A percentile compares a stretch with the other conserved stretches of the same genome.
These are phyloP conservation scores for Plectropomus leopardus DNA, from an alignment of 2,113 vertebrate genomes.

Conservation along the genomic window DNA sequence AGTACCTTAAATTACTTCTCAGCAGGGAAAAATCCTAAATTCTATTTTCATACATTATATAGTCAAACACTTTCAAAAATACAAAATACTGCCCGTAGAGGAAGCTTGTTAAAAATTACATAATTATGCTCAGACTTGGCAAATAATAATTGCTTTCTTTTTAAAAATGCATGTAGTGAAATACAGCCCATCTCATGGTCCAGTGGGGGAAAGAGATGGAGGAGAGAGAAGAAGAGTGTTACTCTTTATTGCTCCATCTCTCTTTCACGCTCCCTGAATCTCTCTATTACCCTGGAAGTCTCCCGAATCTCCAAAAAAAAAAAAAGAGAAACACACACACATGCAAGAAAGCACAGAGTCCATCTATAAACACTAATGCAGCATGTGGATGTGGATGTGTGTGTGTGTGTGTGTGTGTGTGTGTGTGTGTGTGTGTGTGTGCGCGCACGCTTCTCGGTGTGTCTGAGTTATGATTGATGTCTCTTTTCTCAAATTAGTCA, in stretches of 20 bases:
- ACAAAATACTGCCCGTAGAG: slow-evolving; percentile 23
- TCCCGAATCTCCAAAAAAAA: slow-evolving; percentile 48
- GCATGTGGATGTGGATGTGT: slow-evolving; percentile 37
- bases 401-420: slow-evolving; percentile 17
- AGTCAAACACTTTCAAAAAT: slow-evolving; percentile 39
- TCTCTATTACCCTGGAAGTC: slow-evolving; percentile 63
- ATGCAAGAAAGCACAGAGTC: slow-evolving; percentile 29
- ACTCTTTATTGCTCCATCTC: slow-evolving; percentile 73
- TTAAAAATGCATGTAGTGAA: slow-evolving; percentile 44
- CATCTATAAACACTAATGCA: slow-evolving; percentile 19
- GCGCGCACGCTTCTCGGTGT: background rate
- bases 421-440: slow-evolving; percentile 26
- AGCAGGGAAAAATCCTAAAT: slow-evolving; percentile 31
- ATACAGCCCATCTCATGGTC: slow-evolving; percentile 51
- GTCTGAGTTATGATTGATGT: slow-evolving; percentile 69
- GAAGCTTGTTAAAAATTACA: slow-evolving; percentile 45
- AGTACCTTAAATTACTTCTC: slow-evolving; percentile 41
- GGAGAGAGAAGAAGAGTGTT: slow-evolving; percentile 57
- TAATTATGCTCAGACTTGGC: slow-evolving; percentile 48
- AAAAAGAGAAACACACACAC: slow-evolving; percentile 9
- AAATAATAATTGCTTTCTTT: slow-evolving; percentile 43
- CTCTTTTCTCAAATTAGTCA: slow-evolving; percentile 59
- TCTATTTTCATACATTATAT: slow-evolving; percentile 34
- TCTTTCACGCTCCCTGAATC: slow-evolving; percentile 73
- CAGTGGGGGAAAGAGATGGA: slow-evolving; percentile 43